A percentile compares a stretch with the other conserved stretches of the same genome.
These are phyloP conservation scores for Kryptopterus vitreolus DNA, from an alignment of 2,797 vertebrate species.

Conservation along the genomic window DNA sequence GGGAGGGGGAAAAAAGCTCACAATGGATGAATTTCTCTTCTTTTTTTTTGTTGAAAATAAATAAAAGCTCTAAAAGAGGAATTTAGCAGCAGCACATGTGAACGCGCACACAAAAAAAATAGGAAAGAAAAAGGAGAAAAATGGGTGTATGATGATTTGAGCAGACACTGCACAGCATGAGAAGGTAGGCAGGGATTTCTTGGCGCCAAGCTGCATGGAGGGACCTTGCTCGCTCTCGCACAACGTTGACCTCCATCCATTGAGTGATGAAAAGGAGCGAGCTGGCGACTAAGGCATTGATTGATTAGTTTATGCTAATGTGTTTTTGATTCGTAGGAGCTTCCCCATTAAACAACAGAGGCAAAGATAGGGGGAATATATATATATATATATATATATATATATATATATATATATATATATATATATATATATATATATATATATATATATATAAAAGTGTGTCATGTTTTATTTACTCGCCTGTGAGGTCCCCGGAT, in stretches of 20 bases:
- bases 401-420: too few species aligned
- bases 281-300: conserved; percentile 63
- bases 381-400: too few species aligned
- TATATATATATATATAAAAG: too few species aligned
- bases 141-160: conserved; percentile 58
- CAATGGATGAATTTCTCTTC: conserved; percentile 5
- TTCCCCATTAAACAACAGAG: conserved; percentile 61
- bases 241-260: conserved; percentile 60
- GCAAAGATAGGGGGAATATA: conserved; percentile 2
- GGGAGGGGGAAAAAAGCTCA: background rate
- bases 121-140: conserved; percentile 22
- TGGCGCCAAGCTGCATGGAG: conserved; percentile 48
- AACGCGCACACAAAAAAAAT: conserved; percentile 13
- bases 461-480: conserved; percentile 70
- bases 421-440: too few species aligned
- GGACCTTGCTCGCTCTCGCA: conserved; percentile 29
- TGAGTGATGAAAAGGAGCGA: conserved; percentile 62
- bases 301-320: conserved; percentile 74
- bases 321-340: conserved; percentile 67
- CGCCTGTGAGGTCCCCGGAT: conserved; percentile 47
- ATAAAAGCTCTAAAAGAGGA: background rate
- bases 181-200: conserved; percentile 56
- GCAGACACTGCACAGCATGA: conserved; percentile 55
- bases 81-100: conserved; percentile 8
- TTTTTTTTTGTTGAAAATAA: conserved; percentile 3